Evolutionary conservation across 2,888 invertebrate species (phyloP).

Genomic region (Yponomeuta plumbellus): DNA sequence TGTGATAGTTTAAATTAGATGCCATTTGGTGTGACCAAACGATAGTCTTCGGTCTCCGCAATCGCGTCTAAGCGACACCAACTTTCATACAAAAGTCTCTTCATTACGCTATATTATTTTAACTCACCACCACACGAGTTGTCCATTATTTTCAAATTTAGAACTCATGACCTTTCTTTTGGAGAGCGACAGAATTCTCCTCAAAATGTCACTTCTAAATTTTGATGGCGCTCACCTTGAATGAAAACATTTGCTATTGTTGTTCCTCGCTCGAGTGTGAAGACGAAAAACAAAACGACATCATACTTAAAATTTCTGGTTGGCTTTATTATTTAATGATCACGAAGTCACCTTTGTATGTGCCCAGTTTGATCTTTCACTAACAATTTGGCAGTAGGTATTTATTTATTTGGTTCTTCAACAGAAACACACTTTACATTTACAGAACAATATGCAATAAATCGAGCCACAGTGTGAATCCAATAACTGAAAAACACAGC

Average conservation of each 20-base stretch:
- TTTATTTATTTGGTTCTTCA: no score
- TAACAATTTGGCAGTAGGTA: no score
- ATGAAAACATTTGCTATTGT: not conserved
- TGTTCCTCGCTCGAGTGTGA: constrained; percentile 2
- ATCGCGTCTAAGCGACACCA: not conserved
- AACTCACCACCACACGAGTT: not conserved
- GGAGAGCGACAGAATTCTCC: not conserved
- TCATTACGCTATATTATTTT: not conserved
- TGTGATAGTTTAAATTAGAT: constrained; percentile 27
- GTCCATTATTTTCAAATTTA: constrained; percentile 16
- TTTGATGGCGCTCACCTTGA: not conserved
- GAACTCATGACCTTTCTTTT: constrained; percentile 6
- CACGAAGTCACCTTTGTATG: no score
- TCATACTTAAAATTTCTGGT: not conserved
- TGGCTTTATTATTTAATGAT: not conserved
- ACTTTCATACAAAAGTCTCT: constrained; percentile 11
- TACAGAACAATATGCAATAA: no score
- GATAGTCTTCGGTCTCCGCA: not conserved
- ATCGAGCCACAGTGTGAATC: no score
- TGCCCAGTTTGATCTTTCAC: not conserved
- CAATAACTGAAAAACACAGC: no score
- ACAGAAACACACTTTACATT: no score
- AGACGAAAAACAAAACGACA: not conserved
- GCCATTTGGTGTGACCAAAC: constrained; percentile 20
- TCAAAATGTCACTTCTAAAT: constrained; percentile 3